Conservation (phyloP, 2,797 vertebrate species). For the Esox masquinongy region DNA sequence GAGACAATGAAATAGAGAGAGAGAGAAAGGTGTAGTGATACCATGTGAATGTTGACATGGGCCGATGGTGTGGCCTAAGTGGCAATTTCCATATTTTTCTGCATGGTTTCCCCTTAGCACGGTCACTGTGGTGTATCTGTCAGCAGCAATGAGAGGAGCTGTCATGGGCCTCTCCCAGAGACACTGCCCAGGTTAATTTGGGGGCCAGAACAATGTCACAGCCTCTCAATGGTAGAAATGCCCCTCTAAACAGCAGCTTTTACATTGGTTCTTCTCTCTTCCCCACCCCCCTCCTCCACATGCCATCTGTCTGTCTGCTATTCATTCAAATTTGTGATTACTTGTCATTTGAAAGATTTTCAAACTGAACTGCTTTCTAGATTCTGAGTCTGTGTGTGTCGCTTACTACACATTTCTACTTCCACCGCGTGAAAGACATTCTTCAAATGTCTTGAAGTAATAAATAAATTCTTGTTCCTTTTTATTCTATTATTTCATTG, state of each 20-base stretch:
- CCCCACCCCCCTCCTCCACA: neutral
- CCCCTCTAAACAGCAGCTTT: constrained; percentile 21
- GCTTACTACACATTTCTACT: constrained; percentile 55
- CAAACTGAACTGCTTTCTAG: neutral
- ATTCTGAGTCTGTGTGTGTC: constrained; percentile 2
- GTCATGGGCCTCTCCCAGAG: constrained; percentile 54
- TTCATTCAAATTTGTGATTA: neutral
- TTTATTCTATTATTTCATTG: too few species aligned
- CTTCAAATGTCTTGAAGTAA: too few species aligned
- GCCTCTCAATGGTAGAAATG: constrained; percentile 28
- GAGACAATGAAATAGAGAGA: constrained; percentile 20
- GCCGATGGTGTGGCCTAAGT: constrained; percentile 56
- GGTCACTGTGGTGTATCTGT: constrained; percentile 54
- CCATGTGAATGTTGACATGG: constrained; percentile 43
- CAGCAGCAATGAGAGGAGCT: constrained; percentile 56
- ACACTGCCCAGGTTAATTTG: constrained; percentile 59
- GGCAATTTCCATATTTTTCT: constrained; percentile 69
- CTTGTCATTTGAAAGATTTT: neutral
- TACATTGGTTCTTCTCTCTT: constrained; percentile 7
- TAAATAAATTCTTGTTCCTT: too few species aligned
- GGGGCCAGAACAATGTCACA: constrained; percentile 47
- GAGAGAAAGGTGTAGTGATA: constrained; percentile 4
- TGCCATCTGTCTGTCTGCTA: neutral
- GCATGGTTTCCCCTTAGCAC: constrained; percentile 56
- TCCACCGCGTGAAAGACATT: too few species aligned